Evolutionary conservation across 2,888 invertebrate genomes (phyloP).

Genomic region (Globia sparganii): DNA sequence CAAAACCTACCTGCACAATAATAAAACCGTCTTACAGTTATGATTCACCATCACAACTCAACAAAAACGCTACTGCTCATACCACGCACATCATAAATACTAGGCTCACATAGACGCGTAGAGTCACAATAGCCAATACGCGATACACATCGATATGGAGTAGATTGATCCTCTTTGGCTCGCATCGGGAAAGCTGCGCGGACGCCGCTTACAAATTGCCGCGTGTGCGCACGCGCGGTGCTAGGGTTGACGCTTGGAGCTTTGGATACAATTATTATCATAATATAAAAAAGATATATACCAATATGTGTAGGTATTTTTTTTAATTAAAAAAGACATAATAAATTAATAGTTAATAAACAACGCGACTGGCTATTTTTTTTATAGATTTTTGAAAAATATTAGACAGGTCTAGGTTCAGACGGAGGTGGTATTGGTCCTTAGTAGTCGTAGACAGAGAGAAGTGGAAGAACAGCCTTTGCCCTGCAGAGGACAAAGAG

Average conservation of each 20-base stretch:
- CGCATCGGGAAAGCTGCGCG: conserved; percentile 71
- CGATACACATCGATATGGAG: conserved; percentile 58
- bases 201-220: conserved; percentile 83
- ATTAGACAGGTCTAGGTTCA: too few species aligned
- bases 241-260: conserved; percentile 74
- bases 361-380: too few species aligned
- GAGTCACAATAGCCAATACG: conserved; percentile 53
- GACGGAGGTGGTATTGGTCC: too few species aligned
- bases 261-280: too few species aligned
- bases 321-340: too few species aligned
- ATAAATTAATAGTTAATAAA: too few species aligned
- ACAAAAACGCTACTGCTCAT: neutral
- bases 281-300: too few species aligned
- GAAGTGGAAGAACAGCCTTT: too few species aligned
- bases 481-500: too few species aligned
- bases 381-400: too few species aligned
- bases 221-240: conserved; percentile 78
- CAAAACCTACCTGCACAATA: neutral
- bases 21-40: neutral
- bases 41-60: neutral
- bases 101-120: conserved; percentile 13
- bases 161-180: conserved; percentile 66
- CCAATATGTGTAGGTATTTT: too few species aligned
- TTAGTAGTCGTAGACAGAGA: too few species aligned
- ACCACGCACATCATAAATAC: conserved; percentile 45